Evolutionary conservation across 2,113 vertebrate species (phyloP), one percentile per base, ranked within the genome.

Genomic region (Suricata suricatta): DNA sequence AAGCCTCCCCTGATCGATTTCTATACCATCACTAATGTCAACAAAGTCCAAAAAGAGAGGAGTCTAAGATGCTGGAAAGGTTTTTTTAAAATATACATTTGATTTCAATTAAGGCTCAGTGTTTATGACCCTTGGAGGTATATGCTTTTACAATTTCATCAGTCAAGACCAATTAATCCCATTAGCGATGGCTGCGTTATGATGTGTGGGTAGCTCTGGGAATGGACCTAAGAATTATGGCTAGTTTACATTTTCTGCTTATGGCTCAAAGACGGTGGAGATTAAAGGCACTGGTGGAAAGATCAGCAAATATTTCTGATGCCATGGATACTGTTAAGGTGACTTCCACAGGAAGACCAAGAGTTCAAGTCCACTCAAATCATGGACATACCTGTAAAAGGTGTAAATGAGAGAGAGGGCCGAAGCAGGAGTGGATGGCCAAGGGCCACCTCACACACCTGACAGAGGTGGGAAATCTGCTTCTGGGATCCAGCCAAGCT

Each of bases 111-210:
- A 97, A 86, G 47, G 35, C 29, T 85, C 64, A 89, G 89, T 92
- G 93, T 96, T 98, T 93, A 95, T 8, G 2, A 96, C n/a, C n/a
- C 88, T 93, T 77, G 76, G 77, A 97, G 90, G 33, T 72, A 93
- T 5, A 93, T 0, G 16, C 16, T 96, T 98, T 97, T 74, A 89
- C 23, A 97, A 97, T 97, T 97, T 86, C 69, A 92, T 88, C 66
- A 95, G 60, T 97, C 72, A 97, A 96, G 41, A 98, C 86, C 85
- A 98, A 94, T 97, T 98, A 97, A 98, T 96, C 90, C 95, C 21
- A 95, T 97, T 95, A 96, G 50, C 50, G 80, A 96, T 71, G 95
- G 77, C 33, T 76, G 35, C 27, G 80, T 71, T 33, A 4, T 15
- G 66, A 66, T 25, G 16, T 9, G n/a, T 60, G 21, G 4, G 21